These are phyloP conservation scores for Jordanella pulchra DNA, from an alignment of 2,797 vertebrate genomes.

Conservation along the genomic window DNA sequence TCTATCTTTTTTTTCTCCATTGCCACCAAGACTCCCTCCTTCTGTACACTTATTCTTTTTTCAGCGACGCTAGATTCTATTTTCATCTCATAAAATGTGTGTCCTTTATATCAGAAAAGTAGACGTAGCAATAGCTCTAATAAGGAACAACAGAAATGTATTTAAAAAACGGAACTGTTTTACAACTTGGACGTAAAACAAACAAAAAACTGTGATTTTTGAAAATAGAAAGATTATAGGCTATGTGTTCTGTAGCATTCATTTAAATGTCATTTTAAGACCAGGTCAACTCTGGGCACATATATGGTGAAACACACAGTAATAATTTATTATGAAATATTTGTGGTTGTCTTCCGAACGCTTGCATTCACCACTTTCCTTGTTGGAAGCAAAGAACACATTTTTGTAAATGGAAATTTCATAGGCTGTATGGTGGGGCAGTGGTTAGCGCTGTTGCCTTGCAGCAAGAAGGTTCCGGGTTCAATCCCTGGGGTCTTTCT, in stretches of 20 bases:
- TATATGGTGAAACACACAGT: too few relatives aligned
- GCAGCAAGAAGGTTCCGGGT: too few relatives aligned
- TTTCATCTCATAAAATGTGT: neutral
- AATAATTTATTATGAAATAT: too few relatives aligned
- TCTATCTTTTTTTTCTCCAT: constrained; percentile 19
- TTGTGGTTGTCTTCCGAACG: too few relatives aligned
- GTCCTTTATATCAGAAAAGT: neutral
- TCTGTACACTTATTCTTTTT: constrained; percentile 4
- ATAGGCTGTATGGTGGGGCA: too few relatives aligned
- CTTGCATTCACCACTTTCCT: too few relatives aligned
- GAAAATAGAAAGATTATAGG: neutral
- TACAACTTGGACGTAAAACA: too few relatives aligned
- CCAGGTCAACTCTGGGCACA: too few relatives aligned
- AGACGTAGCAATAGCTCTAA: neutral
- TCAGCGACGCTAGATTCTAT: neutral
- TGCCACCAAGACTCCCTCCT: constrained; percentile 1
- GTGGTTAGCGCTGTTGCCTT: too few relatives aligned
- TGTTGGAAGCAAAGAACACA: too few relatives aligned
- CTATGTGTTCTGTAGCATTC: neutral
- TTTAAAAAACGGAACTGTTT: neutral
- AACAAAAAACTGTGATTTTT: neutral
- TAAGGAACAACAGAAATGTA: neutral
- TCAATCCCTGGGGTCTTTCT: too few relatives aligned
- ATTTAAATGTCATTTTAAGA: neutral
- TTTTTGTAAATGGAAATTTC: too few relatives aligned